Conservation (phyloP, 2,888 invertebrate genomes). For the Cheiracanthium punctorium region DNA sequence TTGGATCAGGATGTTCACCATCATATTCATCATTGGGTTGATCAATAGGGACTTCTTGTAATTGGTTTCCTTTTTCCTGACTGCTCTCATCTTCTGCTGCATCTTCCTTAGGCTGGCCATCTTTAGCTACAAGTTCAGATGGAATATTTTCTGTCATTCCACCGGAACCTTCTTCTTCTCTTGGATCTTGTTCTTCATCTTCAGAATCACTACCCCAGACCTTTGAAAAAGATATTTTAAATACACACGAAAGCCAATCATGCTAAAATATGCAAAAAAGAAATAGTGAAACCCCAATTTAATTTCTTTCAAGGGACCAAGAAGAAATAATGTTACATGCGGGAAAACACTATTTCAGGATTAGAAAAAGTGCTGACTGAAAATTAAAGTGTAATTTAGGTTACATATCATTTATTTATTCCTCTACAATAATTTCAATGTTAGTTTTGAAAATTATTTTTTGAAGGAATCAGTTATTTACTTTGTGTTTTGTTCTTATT, state of each 20-base stretch:
- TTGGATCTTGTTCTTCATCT: conserved; percentile 82
- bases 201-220: conserved; percentile 83
- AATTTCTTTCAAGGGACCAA: no score
- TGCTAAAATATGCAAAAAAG: no score
- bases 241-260: no score
- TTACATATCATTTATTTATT: no score
- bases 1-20: conserved; percentile 79
- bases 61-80: conserved; percentile 77
- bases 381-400: no score
- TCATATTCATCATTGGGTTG: conserved; percentile 84
- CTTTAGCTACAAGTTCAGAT: conserved; percentile 86
- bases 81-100: conserved; percentile 78
- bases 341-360: background rate
- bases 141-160: conserved; percentile 74
- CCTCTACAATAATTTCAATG: no score
- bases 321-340: no score
- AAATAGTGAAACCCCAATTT: no score
- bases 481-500: no score
- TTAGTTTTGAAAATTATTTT: no score
- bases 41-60: conserved; percentile 80
- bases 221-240: conserved; percentile 53
- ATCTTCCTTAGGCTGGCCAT: conserved; percentile 79
- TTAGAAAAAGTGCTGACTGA: background rate
- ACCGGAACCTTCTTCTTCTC: conserved; percentile 77
- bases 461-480: no score